A percentile compares a stretch with the other conserved stretches of the same genome.
phyloP scores from a whole-genome alignment of 2,888 invertebrate genomes.

The Rotaria magnacalcarata region DNA sequence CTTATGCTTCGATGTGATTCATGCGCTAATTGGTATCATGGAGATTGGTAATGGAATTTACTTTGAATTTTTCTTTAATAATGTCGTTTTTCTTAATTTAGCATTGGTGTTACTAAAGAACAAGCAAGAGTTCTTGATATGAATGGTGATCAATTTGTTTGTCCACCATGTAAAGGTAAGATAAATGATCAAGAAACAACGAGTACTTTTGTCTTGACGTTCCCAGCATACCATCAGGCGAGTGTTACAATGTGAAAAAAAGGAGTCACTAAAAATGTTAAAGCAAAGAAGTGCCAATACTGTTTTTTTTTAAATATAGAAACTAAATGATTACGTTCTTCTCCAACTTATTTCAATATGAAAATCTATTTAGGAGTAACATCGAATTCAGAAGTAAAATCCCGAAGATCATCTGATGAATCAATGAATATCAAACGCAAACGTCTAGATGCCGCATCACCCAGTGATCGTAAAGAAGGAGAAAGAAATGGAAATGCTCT shows the following conservation, averaged over 20 bases:
- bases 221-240: too few relatives aligned
- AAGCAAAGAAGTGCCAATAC: too few relatives aligned
- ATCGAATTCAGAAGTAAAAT: neutral
- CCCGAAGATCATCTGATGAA: neutral
- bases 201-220: too few relatives aligned
- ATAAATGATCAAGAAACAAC: neutral
- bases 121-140: conserved; percentile 32
- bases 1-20: conserved; percentile 27
- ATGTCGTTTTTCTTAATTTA: neutral
- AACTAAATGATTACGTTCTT: too few relatives aligned
- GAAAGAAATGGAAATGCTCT: neutral
- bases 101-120: conserved; percentile 6
- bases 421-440: neutral
- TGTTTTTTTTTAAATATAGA: too few relatives aligned
- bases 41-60: neutral
- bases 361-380: neutral
- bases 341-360: neutral
- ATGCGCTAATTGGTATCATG: conserved; percentile 29
- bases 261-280: too few relatives aligned
- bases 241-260: too few relatives aligned
- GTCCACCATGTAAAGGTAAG: neutral
- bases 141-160: conserved; percentile 26
- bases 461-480: neutral
- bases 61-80: neutral
- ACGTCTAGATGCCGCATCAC: neutral